These are phyloP conservation scores for Doryteuthis pealeii DNA, from an alignment of 1,140 invertebrate species.

Conservation along the genomic window DNA sequence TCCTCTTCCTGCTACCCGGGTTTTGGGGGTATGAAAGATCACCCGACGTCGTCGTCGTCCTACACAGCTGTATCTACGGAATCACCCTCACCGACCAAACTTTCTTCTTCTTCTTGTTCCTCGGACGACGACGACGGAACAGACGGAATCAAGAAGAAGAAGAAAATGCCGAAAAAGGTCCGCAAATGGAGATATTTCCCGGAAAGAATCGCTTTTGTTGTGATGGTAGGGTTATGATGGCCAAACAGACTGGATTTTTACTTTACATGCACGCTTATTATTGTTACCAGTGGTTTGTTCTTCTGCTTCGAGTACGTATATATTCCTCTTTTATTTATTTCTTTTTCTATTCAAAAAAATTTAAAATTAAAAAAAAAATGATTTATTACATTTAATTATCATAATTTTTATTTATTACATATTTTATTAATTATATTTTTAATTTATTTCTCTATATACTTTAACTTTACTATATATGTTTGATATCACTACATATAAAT, in stretches of 20 bases:
- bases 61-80: constrained; percentile 53
- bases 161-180: constrained; percentile 47
- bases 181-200: constrained; percentile 85
- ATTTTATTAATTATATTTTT: too few relatives aligned
- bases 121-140: constrained; percentile 14
- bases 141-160: constrained; percentile 25
- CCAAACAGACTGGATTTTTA: constrained; percentile 91
- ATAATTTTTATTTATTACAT: too few relatives aligned
- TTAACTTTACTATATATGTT: too few relatives aligned
- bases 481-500: too few relatives aligned
- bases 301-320: constrained; percentile 92
- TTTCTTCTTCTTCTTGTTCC: constrained; percentile 22
- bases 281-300: constrained; percentile 88
- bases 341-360: too few relatives aligned
- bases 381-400: too few relatives aligned
- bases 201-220: constrained; percentile 96
- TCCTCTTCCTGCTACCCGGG: too few relatives aligned
- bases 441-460: too few relatives aligned
- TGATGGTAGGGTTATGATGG: constrained; percentile 94
- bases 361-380: too few relatives aligned
- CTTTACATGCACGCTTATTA: constrained; percentile 89
- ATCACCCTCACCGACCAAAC: constrained; percentile 33
- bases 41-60: constrained; percentile 16
- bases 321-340: background rate
- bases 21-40: constrained; percentile 42